Conservation (phyloP, 2,113 vertebrate genomes). For the Bettongia penicillata region DNA sequence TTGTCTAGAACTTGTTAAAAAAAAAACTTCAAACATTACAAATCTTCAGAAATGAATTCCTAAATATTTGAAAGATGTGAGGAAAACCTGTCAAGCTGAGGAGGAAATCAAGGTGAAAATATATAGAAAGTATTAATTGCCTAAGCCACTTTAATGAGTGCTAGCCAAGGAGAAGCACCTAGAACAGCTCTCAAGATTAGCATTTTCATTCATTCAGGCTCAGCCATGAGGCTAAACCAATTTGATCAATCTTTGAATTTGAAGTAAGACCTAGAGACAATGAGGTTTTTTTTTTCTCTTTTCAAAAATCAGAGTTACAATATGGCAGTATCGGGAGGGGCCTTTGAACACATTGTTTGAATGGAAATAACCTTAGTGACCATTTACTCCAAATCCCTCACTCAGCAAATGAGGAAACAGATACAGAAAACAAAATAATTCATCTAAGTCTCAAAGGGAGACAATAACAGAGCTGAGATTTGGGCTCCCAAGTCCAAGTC, state of each 20-base stretch:
- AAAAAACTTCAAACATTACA: neutral
- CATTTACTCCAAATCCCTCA: neutral
- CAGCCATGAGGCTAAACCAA: conserved; percentile 16
- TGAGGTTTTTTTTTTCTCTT: conserved; percentile 25
- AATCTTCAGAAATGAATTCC: neutral
- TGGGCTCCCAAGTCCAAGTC: neutral
- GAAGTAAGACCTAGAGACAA: neutral
- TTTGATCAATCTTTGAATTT: conserved; percentile 17
- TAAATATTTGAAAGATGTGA: conserved; percentile 32
- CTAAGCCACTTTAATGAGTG: neutral
- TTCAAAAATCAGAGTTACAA: neutral
- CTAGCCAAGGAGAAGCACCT: conserved; percentile 6
- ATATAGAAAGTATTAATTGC: conserved; percentile 21
- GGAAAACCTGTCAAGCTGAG: neutral
- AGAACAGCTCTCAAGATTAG: conserved; percentile 6
- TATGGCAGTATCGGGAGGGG: neutral
- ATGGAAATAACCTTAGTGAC: neutral
- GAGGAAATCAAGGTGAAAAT: neutral
- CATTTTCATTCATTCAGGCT: conserved; percentile 21
- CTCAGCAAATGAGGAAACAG: neutral
- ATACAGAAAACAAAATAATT: neutral
- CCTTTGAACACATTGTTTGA: neutral
- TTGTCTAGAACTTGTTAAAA: neutral
- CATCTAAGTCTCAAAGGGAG: neutral
- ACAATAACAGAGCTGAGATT: neutral